Evolutionary conservation across 2,797 vertebrate species (phyloP), one percentile per base, ranked within the genome.

Genomic region (Scleropages formosus): DNA sequence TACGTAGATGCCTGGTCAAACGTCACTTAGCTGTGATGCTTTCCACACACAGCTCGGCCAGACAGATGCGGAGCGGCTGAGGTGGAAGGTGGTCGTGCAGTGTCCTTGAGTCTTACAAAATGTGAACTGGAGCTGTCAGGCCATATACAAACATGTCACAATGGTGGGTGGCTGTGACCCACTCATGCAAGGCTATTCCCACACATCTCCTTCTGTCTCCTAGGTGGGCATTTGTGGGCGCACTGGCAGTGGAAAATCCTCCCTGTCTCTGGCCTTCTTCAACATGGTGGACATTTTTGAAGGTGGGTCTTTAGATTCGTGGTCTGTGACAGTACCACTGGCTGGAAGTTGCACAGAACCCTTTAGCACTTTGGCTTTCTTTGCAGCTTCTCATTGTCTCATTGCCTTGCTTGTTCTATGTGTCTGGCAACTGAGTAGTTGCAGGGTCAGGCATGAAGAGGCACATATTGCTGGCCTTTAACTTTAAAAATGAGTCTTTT

Each of bases 241-340:
- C 31, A 98, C 97, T 0, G 97, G 97, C 83, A 99, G 97, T 0
- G 97, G 97, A 69, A 99, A 99, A 83, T 99, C 97, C 0, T 98
- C 97, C 0, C 84, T 99, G 66, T 99, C 97, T 0, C 84, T 99
- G 90, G 97, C 97, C 0, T 97, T 99, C 84, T 99, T 99, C 95
- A 94, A 97, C 84, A 98, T 99, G 97, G 97, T 99, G 80, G 97
- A 99, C 64, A 95, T 98, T 77, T 99, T 96, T 82, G 96, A 99
- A 84, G 97, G 97, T 99, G 80, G 87, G 94, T 91, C 79, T 62
- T 75, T 31, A 20, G 16, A 59, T 49, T 51, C 62, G 68, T 13
- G 9, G 31, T 18, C 46, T 18, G 44, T 13, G 3, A 27, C 39
- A n/a, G 12, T 39, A 10, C 18, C 53, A 27, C 31, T 16, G n/a